Conservation (phyloP, 1,140 invertebrate genomes). For the Pseudomyrmex pallidus region DNA sequence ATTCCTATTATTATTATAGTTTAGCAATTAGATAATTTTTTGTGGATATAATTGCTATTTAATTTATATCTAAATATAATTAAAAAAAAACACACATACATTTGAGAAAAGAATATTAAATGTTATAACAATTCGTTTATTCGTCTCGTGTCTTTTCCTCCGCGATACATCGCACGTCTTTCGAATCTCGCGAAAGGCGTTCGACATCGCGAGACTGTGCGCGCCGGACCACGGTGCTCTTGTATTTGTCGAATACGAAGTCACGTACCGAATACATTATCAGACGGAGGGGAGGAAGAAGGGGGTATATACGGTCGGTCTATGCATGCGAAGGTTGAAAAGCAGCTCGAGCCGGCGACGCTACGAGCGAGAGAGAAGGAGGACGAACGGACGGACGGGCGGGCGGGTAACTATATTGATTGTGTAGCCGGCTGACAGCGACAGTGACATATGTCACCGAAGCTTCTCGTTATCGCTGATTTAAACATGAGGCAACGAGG, state of each 20-base stretch:
- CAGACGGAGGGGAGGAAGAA: conserved; percentile 45
- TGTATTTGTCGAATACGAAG: conserved; percentile 73
- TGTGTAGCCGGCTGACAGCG: conserved; percentile 84
- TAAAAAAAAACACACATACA: neutral
- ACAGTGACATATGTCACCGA: conserved; percentile 86
- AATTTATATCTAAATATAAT: too few relatives aligned
- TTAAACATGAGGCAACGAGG: conserved; percentile 85
- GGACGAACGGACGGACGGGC: conserved; percentile 68
- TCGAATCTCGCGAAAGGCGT: conserved; percentile 53
- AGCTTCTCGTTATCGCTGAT: conserved; percentile 86
- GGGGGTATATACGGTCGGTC: conserved; percentile 70
- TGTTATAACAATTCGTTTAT: neutral
- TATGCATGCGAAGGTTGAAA: conserved; percentile 76
- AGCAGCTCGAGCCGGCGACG: conserved; percentile 65
- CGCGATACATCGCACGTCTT: conserved; percentile 6
- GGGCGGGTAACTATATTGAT: conserved; percentile 77
- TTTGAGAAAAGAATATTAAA: neutral
- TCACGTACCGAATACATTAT: conserved; percentile 76
- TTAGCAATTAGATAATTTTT: neutral
- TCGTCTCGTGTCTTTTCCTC: neutral
- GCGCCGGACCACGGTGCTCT: conserved; percentile 62
- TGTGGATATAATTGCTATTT: too few relatives aligned
- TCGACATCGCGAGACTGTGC: conserved; percentile 39
- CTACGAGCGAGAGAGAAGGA: conserved; percentile 61
- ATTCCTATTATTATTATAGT: neutral